Percentiles rank a stretch among this genome's conserved stretches.
Conservation (phyloP, 1,140 invertebrate genomes). For the Phortica variegata region DNA sequence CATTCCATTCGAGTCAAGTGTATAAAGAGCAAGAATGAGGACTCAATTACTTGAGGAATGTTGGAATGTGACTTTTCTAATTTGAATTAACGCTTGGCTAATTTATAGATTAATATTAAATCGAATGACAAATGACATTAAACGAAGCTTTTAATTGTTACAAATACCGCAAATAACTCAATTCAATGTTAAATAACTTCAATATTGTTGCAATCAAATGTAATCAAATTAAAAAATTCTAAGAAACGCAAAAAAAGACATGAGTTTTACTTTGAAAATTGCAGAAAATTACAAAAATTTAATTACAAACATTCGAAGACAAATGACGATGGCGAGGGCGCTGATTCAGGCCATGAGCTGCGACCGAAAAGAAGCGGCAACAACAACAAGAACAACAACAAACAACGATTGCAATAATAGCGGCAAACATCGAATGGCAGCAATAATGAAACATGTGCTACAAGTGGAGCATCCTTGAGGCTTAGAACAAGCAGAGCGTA, state of each 20-base stretch:
- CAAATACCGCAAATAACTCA: too few species aligned
- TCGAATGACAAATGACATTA: too few species aligned
- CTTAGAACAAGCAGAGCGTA: slow-evolving; percentile 29
- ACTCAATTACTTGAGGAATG: too few species aligned
- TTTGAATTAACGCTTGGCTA: too few species aligned
- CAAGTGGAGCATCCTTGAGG: slow-evolving; percentile 49
- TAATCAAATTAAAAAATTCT: slow-evolving; percentile 23
- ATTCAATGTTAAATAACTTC: slow-evolving; percentile 26
- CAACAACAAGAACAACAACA: not conserved
- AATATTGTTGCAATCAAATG: slow-evolving; percentile 6
- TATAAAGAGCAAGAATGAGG: too few species aligned
- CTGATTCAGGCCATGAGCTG: slow-evolving; percentile 9
- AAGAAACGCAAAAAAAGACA: not conserved
- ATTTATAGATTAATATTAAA: too few species aligned
- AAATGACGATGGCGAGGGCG: slow-evolving; percentile 5
- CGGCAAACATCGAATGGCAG: slow-evolving; percentile 3
- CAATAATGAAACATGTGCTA: slow-evolving; percentile 50
- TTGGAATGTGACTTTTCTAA: too few species aligned
- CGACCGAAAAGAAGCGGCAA: slow-evolving; percentile 14
- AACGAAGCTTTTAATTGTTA: too few species aligned
- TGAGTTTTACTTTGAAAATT: slow-evolving; percentile 25
- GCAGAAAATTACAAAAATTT: slow-evolving; percentile 52
- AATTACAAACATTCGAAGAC: slow-evolving; percentile 40
- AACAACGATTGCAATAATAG: not conserved
- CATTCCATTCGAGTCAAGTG: too few species aligned